Evolutionary conservation across 2,888 invertebrate species (phyloP), one percentile per base, ranked within the genome.

Genomic region (Gari tellinella): DNA sequence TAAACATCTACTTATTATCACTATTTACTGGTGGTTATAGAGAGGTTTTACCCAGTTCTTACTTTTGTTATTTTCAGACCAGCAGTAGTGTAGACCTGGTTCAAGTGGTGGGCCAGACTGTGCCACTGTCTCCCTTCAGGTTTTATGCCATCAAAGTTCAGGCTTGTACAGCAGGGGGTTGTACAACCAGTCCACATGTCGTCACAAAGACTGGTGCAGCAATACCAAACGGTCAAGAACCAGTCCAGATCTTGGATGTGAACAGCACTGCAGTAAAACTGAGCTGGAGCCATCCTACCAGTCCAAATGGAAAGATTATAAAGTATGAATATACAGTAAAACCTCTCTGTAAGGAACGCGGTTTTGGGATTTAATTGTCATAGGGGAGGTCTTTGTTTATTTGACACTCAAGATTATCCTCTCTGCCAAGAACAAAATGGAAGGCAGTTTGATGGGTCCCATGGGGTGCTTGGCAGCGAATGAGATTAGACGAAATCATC

Each of bases 91-190:
- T 80, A 17, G 66, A 70, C 14, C 53, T 86, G 41, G 21, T 52
- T 21, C 87, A 87, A 63, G 83, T 82, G 4, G 80, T 85, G 0
- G 87, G 88, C 8, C 55, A 66, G 43, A 81, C 58, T 19, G 69
- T 76, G 12, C 76, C 83, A 8, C 72, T 90, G 38, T 49, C 37
- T 15, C 89, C 90, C 5, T 86, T 70, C 81, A 83, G 81, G 17
- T 61, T 63, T n/a, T 90, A 90, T 57, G 65, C 74, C 26, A 45
- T 89, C 26, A 80, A 77, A 49, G 81, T 82, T 7, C 82, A 83
- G 68, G 88, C 84, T 7, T 90, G 90, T 68, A 90, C 89, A 12
- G 76, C 75, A 23, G 88, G 83, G 4, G 90, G 89, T 3, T 90
- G 90, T 78, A 83, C 81, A 17, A 79, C 75, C 70, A 89, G 89